phyloP scores from a whole-genome alignment of 2,888 invertebrate species.

The Drosophila barbarae region DNA sequence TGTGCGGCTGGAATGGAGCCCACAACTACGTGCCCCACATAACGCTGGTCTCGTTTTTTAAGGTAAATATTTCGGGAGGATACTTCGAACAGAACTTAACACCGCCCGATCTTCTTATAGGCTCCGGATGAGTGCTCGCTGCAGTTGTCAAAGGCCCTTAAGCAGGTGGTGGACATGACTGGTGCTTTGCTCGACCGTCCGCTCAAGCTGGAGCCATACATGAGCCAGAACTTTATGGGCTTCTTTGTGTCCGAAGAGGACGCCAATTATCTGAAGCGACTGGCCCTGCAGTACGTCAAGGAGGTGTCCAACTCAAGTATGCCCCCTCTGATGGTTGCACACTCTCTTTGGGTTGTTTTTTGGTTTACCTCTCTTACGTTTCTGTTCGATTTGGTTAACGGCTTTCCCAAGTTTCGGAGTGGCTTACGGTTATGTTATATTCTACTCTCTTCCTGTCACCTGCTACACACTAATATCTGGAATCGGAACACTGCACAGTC shows the following conservation, averaged over 20 bases:
- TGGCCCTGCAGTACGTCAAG: slow-evolving; percentile 90
- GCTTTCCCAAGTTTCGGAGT: slow-evolving; percentile 52
- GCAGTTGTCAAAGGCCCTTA: slow-evolving; percentile 85
- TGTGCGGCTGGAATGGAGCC: slow-evolving; percentile 93
- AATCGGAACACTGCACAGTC: slow-evolving; percentile 65
- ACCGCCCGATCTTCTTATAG: slow-evolving; percentile 77
- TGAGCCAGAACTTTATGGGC: slow-evolving; percentile 94
- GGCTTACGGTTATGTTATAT: slow-evolving; percentile 64
- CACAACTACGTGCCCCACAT: slow-evolving; percentile 95
- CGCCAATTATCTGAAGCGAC: slow-evolving; percentile 88
- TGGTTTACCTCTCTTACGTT: slow-evolving; percentile 38
- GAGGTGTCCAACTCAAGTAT: slow-evolving; percentile 88
- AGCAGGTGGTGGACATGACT: slow-evolving; percentile 86
- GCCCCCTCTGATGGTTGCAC: slow-evolving; percentile 70
- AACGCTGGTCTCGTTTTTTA: slow-evolving; percentile 93
- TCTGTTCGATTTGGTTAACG: slow-evolving; percentile 48
- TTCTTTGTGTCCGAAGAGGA: slow-evolving; percentile 91
- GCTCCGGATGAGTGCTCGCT: slow-evolving; percentile 88
- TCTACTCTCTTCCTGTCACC: slow-evolving; percentile 54
- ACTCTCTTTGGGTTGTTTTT: slow-evolving; percentile 37
- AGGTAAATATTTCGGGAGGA: slow-evolving; percentile 81
- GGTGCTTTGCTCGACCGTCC: slow-evolving; percentile 85
- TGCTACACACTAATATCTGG: slow-evolving; percentile 48
- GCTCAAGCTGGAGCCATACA: slow-evolving; percentile 88
- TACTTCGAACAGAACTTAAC: not conserved